Percentiles rank a stretch among this genome's conserved stretches.
These are phyloP conservation scores for Emmelina monodactyla DNA, from an alignment of 2,888 invertebrate species.

Conservation along the genomic window DNA sequence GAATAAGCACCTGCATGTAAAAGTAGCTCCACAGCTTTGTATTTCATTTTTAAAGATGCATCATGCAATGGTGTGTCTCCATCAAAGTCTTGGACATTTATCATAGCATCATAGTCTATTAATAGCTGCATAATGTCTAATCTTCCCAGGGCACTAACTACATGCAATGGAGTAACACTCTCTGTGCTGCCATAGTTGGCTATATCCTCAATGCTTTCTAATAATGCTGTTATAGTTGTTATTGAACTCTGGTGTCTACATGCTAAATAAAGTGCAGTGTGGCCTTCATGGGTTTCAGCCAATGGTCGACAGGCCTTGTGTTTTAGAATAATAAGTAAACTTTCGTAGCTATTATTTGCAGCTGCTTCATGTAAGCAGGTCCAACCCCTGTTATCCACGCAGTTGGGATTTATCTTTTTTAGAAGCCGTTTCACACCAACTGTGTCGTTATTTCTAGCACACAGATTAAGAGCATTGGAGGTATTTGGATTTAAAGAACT, in stretches of 20 bases:
- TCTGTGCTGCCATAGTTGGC: constrained; percentile 53
- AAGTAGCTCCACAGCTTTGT: constrained; percentile 32
- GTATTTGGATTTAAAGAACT: constrained; percentile 57
- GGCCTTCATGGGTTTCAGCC: constrained; percentile 54
- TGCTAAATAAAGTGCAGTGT: constrained; percentile 54
- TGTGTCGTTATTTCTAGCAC: constrained; percentile 47
- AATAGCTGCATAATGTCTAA: constrained; percentile 40
- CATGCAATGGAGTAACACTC: constrained; percentile 51
- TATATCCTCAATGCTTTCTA: constrained; percentile 39
- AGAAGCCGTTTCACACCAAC: constrained; percentile 35
- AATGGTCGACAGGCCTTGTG: constrained; percentile 35
- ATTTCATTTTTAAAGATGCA: constrained; percentile 33
- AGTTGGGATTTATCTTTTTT: constrained; percentile 50
- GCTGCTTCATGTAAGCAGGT: constrained; percentile 63
- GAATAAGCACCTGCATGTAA: constrained; percentile 50
- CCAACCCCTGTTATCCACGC: constrained; percentile 61
- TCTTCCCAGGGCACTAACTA: constrained; percentile 43
- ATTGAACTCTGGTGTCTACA: constrained; percentile 38
- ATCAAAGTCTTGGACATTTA: constrained; percentile 54
- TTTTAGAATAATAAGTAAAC: constrained; percentile 37
- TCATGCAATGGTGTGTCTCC: constrained; percentile 58
- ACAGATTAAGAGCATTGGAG: constrained; percentile 49
- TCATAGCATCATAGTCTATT: constrained; percentile 42
- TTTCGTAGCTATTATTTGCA: constrained; percentile 40
- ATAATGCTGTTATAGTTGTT: constrained; percentile 34